phyloP scores from a whole-genome alignment of 1,140 invertebrate genomes.

The Drosophila grimshawi region DNA sequence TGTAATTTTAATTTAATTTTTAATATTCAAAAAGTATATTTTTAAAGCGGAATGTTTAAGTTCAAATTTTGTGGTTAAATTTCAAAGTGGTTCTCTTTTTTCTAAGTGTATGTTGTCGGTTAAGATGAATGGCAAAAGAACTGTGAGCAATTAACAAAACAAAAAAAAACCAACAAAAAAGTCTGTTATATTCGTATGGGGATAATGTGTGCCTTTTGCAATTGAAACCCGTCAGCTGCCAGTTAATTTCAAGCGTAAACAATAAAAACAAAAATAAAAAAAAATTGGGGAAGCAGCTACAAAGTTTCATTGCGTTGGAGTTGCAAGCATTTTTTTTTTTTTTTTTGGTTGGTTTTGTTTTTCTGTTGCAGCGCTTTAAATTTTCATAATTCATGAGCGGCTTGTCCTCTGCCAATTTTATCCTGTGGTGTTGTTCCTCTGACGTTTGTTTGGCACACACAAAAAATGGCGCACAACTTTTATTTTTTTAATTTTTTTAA shows the following conservation, averaged over 20 bases:
- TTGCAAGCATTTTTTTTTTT: constrained; percentile 22
- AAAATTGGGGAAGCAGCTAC: constrained; percentile 1
- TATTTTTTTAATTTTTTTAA: background rate
- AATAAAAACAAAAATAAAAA: constrained; percentile 13
- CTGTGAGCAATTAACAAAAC: no score
- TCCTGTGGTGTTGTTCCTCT: constrained; percentile 52
- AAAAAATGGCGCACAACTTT: constrained; percentile 34
- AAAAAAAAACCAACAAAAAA: background rate
- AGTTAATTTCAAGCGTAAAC: constrained; percentile 74
- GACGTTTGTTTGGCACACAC: constrained; percentile 68
- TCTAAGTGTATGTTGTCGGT: no score
- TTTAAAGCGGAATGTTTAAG: no score
- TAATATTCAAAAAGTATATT: no score
- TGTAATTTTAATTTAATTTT: no score
- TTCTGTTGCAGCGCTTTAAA: constrained; percentile 52
- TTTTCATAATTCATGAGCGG: constrained; percentile 75
- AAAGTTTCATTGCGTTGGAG: constrained; percentile 64
- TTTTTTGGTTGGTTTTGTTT: no score
- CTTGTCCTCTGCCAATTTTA: background rate
- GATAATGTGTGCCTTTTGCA: constrained; percentile 40
- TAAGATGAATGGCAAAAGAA: no score
- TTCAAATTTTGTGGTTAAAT: no score
- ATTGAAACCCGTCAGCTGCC: constrained; percentile 72
- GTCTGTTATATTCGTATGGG: background rate
- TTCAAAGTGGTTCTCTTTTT: no score